Conservation (phyloP, 2,797 vertebrate species). For the Poecilia velifera region DNA sequence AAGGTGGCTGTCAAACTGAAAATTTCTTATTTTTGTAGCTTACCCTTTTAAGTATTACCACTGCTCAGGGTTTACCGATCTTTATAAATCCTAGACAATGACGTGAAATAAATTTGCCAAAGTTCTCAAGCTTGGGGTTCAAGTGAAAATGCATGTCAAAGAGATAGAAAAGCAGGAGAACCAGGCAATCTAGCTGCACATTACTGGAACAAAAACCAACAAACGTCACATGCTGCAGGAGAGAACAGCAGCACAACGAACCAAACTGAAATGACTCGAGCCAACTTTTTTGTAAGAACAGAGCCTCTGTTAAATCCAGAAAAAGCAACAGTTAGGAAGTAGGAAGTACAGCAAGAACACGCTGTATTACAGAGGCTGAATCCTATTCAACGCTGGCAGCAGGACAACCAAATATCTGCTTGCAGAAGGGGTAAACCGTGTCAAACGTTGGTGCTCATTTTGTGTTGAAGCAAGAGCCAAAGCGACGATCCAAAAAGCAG, state of each 20-base stretch:
- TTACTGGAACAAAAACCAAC: conserved; percentile 13
- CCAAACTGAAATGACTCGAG: conserved; percentile 32
- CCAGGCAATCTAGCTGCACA: conserved; percentile 1
- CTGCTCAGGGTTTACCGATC: not conserved
- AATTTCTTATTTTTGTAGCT: not conserved
- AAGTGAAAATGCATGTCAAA: not conserved
- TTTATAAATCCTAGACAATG: not conserved
- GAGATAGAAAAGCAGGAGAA: not conserved
- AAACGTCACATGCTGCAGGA: conserved; percentile 24
- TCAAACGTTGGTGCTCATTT: conserved; percentile 58
- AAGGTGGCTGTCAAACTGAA: not conserved
- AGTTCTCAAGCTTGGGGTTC: not conserved
- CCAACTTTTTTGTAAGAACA: conserved; percentile 14
- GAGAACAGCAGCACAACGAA: conserved; percentile 26
- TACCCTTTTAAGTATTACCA: not conserved
- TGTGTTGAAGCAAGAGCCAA: conserved; percentile 59
- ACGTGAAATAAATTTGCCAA: not conserved
- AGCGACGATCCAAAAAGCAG: conserved; percentile 58
- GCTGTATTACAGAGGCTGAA: conserved; percentile 50
- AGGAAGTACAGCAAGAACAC: conserved; percentile 28
- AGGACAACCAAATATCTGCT: conserved; percentile 60
- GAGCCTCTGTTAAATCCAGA: conserved; percentile 29
- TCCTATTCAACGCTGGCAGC: conserved; percentile 51
- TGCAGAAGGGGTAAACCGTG: conserved; percentile 58
- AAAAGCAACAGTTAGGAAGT: conserved; percentile 44